These are phyloP conservation scores for Cephus nigrinus DNA, from an alignment of 2,888 invertebrate genomes.

Conservation along the genomic window DNA sequence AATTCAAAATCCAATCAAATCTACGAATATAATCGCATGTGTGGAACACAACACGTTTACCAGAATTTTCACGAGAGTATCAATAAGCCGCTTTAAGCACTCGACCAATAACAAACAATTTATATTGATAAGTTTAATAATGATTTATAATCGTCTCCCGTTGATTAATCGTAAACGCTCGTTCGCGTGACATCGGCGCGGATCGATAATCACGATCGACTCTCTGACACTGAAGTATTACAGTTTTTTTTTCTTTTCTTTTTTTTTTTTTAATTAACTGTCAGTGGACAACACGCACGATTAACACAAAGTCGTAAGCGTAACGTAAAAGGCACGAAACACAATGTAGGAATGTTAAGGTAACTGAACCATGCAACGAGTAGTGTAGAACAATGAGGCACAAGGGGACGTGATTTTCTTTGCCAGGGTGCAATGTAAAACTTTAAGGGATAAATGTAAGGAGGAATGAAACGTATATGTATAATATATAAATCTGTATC, in stretches of 20 bases:
- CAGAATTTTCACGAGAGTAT: not conserved
- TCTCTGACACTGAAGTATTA: not conserved
- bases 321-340: conserved; percentile 77
- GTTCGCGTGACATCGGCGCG: not conserved
- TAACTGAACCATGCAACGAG: conserved; percentile 66
- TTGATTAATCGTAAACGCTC: not conserved
- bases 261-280: conserved; percentile 12
- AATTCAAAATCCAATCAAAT: not conserved
- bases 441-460: not conserved
- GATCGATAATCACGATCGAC: not conserved
- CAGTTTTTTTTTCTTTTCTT: not conserved
- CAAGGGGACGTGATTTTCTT: not conserved
- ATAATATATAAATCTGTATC: no score
- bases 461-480: not conserved
- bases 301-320: conserved; percentile 51
- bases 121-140: not conserved
- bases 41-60: not conserved
- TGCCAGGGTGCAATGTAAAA: not conserved
- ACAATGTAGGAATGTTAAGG: conserved; percentile 67
- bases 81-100: not conserved
- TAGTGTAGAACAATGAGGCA: conserved; percentile 41
- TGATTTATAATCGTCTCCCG: not conserved
- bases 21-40: not conserved
- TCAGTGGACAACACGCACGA: conserved; percentile 33
- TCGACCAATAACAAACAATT: not conserved